These are phyloP conservation scores for Hypsopygia costalis DNA, from an alignment of 2,888 invertebrate genomes.

Conservation along the genomic window DNA sequence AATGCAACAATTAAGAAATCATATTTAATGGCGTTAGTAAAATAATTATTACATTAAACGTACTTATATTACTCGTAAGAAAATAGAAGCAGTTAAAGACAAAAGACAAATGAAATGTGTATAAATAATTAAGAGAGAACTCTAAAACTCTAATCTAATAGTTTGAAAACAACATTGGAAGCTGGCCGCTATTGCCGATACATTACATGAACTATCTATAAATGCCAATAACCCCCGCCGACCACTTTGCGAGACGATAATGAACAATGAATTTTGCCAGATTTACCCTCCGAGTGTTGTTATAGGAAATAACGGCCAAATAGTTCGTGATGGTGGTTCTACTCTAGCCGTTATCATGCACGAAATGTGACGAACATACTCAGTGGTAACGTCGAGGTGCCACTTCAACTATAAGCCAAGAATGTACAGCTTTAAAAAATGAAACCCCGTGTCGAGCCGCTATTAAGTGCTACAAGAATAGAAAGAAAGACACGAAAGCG, in stretches of 20 bases:
- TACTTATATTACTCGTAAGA: too few species aligned
- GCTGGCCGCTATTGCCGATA: slow-evolving; percentile 73
- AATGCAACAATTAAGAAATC: too few species aligned
- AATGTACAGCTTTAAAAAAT: slow-evolving; percentile 20
- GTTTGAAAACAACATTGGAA: slow-evolving; percentile 38
- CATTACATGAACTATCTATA: slow-evolving; percentile 27
- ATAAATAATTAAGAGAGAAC: too few species aligned
- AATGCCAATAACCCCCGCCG: slow-evolving; percentile 51
- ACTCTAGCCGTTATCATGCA: slow-evolving; percentile 71
- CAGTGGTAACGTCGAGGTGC: slow-evolving; percentile 58
- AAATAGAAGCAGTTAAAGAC: too few species aligned
- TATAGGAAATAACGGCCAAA: slow-evolving; percentile 77
- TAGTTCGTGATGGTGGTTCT: slow-evolving; percentile 42
- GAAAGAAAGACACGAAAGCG: slow-evolving; percentile 27
- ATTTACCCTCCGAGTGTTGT: slow-evolving; percentile 58
- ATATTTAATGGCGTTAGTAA: too few species aligned
- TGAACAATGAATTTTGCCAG: slow-evolving; percentile 68
- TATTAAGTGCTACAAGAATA: slow-evolving; percentile 19
- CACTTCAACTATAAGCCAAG: slow-evolving; percentile 47
- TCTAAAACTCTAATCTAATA: slow-evolving; percentile 38
- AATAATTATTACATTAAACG: too few species aligned
- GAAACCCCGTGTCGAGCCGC: slow-evolving; percentile 6
- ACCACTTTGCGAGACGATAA: slow-evolving; percentile 39
- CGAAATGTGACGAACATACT: slow-evolving; percentile 43
- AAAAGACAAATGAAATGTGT: too few species aligned